Base-by-base conservation (phyloP, 2,888 invertebrate genomes). In the Plutella xylostella region DNA sequence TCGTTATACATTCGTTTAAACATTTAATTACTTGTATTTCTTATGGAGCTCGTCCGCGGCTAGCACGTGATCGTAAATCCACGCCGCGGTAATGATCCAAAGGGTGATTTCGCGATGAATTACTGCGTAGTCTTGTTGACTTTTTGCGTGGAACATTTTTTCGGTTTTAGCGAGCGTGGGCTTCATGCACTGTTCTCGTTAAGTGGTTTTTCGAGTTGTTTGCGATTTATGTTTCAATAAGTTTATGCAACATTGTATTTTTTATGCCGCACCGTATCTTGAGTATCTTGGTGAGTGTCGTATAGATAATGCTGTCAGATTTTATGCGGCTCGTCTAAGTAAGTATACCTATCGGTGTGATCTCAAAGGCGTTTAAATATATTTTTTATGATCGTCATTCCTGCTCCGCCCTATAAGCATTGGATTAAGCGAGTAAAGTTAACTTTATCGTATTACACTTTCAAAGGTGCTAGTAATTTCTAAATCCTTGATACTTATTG, bases 1-100 rank as follows among this genome's bases (percentile, higher is more conserved):
- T 79, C 76, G 72, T 74, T 74, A 75, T 76, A 79, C 78, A 78
- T 74, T 78, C 77, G 72, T 77, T 79, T 78, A 77, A 70, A 72
- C 68, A 72, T 82, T 80, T 79, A 80, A 82, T 82, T 80, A 78
- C 72, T 72, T 74, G 75, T 69, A 71, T 68, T 69, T 63, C 60
- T 67, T 72, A 72, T 72, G 70, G 63, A 14, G 60, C 60, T 55
- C 59, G 57, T 54, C 47, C 41, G 37, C 48, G 50, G 55, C 58
- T 53, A 64, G 63, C 66, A 67, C 74, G 73, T 73, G 78, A 72
- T 78, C 79, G 78, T 82, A 80, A 80, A 80, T 78, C 70, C 71
- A 72, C 60, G 58, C 61, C 68, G 72, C 71, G 68, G 77, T 80
- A 79, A 78, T 75, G 77, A 79, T 71, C 62, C 67, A 61, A 68